Base-by-base conservation (phyloP, 1,140 invertebrate genomes). In the Drosophila hydei region DNA sequence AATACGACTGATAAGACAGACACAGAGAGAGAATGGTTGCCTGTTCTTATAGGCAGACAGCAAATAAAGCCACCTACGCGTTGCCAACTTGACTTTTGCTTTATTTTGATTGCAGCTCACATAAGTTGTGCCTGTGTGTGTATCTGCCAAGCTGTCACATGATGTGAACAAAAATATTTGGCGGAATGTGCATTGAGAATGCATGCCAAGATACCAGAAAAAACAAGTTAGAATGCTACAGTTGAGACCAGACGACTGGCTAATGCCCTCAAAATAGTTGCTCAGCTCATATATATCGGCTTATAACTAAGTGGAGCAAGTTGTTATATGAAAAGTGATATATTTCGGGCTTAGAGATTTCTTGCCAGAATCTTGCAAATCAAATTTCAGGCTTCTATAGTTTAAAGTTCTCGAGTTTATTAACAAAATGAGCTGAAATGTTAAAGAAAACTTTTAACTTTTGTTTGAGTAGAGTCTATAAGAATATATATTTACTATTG, bases 121-220 rank as follows among this genome's bases (percentile, higher is more conserved):
- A 62, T 45, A 16, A 45, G 18, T 18, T 14, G 4, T 55, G 9
- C 1, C 8, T 36, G 11, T 36, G 19, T 54, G 16, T 55, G 42
- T 27, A 19, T 11, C 63, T 60, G 67, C 33, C 67, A 70, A 63
- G 67, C 67, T 59, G 62, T 72, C 70, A 68, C 55, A 55, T 62
- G 71, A 61, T 68, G 52, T 73, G 50, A 59, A 67, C 59, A 67
- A 59, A 67, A 60, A 72, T 72, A 59, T 72, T 72, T 72, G 33
- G 43, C 38, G 71, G 58, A 73, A 73, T 73, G 64, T 69, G 71
- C 71, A 69, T 42, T 61, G 36, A 58, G 71, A 69, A 73, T 69
- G 58, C 58, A 33, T 11, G 55, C 38, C 58, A 45, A 48, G 33
- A 60, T 8, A 62, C 48, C 33, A 45, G n/a, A 58, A n/a, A n/a